phyloP scores from a whole-genome alignment of 1,140 invertebrate species.

The Megathymus violae region DNA sequence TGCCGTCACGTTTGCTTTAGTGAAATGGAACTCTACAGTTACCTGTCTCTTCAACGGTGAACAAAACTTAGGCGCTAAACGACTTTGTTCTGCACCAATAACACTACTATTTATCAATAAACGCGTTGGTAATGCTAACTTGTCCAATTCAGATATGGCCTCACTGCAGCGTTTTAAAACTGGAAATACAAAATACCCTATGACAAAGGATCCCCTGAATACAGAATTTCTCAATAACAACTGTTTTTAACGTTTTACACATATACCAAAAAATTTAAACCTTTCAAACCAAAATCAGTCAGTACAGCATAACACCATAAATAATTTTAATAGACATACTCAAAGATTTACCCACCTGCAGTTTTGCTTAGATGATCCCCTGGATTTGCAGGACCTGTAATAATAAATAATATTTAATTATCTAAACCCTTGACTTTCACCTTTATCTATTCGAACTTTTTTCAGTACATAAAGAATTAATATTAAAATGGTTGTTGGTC shows the following conservation, averaged over 20 bases:
- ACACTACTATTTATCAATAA: constrained; percentile 57
- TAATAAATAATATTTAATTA: constrained; percentile 30
- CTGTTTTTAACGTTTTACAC: background rate
- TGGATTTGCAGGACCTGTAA: constrained; percentile 52
- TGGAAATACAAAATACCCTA: constrained; percentile 61
- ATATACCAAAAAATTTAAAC: too few relatives aligned
- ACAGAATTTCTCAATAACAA: constrained; percentile 8
- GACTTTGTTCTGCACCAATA: constrained; percentile 48
- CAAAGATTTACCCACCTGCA: constrained; percentile 57
- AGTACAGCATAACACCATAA: background rate
- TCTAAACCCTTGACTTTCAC: background rate
- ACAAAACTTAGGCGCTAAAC: constrained; percentile 59
- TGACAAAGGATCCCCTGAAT: constrained; percentile 12
- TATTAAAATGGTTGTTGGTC: background rate
- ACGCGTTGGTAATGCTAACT: constrained; percentile 60
- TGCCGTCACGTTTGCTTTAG: constrained; percentile 46
- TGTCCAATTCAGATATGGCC: constrained; percentile 58
- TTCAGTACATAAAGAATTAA: background rate
- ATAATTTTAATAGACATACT: background rate
- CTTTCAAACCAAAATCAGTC: too few relatives aligned
- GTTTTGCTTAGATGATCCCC: constrained; percentile 54
- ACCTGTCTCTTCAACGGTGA: constrained; percentile 75
- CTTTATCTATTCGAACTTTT: too few relatives aligned
- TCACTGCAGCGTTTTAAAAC: constrained; percentile 69
- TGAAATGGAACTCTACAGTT: constrained; percentile 63